A percentile compares a stretch with the other conserved stretches of the same genome.
Conservation (phyloP, 2,888 invertebrate species). For the Hypolimnas misippus region DNA sequence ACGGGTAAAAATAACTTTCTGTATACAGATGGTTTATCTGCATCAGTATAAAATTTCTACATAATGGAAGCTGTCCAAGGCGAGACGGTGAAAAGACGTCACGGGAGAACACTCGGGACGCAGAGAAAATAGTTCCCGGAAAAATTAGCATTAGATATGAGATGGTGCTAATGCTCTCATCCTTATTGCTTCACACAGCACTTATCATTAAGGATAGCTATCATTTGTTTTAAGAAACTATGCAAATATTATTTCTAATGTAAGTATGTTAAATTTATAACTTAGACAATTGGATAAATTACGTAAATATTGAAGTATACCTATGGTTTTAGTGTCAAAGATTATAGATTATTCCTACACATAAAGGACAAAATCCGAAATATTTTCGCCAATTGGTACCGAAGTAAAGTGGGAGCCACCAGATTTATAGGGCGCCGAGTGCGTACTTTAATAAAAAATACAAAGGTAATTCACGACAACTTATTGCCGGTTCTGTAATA, state of each 20-base stretch:
- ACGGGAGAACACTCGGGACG: constrained; percentile 55
- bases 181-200: constrained; percentile 55
- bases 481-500: constrained; percentile 74
- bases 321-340: not conserved
- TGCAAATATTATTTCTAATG: constrained; percentile 4
- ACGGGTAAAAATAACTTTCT: constrained; percentile 41
- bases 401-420: constrained; percentile 72
- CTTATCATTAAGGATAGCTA: not conserved
- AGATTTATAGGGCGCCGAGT: constrained; percentile 81
- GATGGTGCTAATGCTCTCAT: constrained; percentile 58
- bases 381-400: constrained; percentile 73
- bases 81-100: constrained; percentile 68
- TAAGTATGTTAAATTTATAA: too few relatives aligned
- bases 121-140: constrained; percentile 53
- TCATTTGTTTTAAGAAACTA: not conserved
- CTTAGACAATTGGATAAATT: too few relatives aligned
- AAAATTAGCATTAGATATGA: constrained; percentile 69
- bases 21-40: constrained; percentile 52
- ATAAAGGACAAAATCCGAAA: constrained; percentile 66
- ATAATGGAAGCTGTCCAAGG: constrained; percentile 68
- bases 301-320: too few relatives aligned
- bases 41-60: constrained; percentile 64
- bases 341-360: constrained; percentile 44
- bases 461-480: constrained; percentile 80
- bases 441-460: constrained; percentile 80